Evolutionary conservation across 2,888 invertebrate genomes (phyloP), one percentile per base, ranked within the genome.

Genomic region (Meandrusa payeni): DNA sequence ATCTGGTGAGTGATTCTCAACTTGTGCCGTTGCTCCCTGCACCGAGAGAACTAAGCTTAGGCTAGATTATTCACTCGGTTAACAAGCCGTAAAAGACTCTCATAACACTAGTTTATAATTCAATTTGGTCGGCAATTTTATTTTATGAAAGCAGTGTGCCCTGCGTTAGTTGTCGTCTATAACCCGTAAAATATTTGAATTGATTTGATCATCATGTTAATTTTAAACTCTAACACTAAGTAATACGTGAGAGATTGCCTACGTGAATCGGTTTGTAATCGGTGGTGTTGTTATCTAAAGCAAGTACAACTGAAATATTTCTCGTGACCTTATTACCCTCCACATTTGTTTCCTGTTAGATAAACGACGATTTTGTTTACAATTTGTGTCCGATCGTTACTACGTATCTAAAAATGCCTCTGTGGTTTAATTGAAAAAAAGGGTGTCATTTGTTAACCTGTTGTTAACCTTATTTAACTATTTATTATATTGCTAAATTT

Each of bases 141-240:
- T 7, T 28, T 24, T 19, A 40, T 40, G 40, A 40, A 64, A 63
- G 61, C 60, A 61, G 41, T 44, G 31, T 40, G 51, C 51, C 52
- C 44, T 51, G 58, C 56, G 51, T 59, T 45, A 54, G 54, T 51
- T 54, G 50, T 59, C 55, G 54, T 61, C 58, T 55, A 59, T 57
- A 55, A 54, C 48, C 47, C 40, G 41, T 50, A 50, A 36, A 48
- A 53, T 53, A 53, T 53, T 50, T 42, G 50, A 51, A 40, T 45
- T 33, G 10, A 32, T 13, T 7, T 1, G 5, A 1, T 12, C 5
- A 5, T 5, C 5, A 1, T 4, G 7, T n/a, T 10, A 3, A 31
- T 15, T 39, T 27, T 40, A 12, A 23, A 24, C 40, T 11, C 9
- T 40, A 31, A 13, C 2, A 5, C 15, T 1, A 7, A n/a, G 7